Evolutionary conservation across 2,888 invertebrate species (phyloP).

Genomic region (Neocrepidodera transversa): DNA sequence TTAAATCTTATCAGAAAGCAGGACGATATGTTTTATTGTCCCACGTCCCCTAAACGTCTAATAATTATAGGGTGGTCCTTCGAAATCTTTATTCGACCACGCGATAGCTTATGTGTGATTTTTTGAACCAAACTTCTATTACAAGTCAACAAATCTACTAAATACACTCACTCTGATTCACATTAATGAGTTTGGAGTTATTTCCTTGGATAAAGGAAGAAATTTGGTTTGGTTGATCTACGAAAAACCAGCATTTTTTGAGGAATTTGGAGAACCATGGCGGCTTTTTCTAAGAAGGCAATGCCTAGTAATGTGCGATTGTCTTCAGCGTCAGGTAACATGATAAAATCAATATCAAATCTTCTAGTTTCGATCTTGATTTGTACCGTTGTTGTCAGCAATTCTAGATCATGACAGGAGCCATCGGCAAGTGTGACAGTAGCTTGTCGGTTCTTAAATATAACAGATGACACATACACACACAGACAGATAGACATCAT

Average conservation of each 20-base stretch:
- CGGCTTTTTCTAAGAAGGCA: conserved; percentile 27
- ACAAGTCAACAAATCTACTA: too few species aligned
- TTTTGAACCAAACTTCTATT: too few species aligned
- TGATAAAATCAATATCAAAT: conserved; percentile 22
- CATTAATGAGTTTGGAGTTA: too few species aligned
- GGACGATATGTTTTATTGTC: too few species aligned
- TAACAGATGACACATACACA: background rate
- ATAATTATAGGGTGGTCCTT: too few species aligned
- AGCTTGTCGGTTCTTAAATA: background rate
- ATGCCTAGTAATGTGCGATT: conserved; percentile 28
- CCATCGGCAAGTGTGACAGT: conserved; percentile 1
- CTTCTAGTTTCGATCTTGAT: conserved; percentile 14
- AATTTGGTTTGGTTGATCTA: conserved; percentile 10
- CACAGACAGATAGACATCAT: too few species aligned
- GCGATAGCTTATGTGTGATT: too few species aligned
- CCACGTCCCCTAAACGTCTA: too few species aligned
- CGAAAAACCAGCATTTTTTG: conserved; percentile 25
- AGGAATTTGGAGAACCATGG: conserved; percentile 21
- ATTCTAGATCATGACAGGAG: background rate
- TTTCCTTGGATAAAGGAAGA: too few species aligned
- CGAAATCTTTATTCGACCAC: too few species aligned
- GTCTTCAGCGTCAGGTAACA: conserved; percentile 26
- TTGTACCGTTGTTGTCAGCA: background rate
- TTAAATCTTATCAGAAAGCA: too few species aligned
- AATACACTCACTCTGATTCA: too few species aligned